Evolutionary conservation across 1,140 invertebrate genomes (phyloP).

Genomic region (Cepaea nemoralis): DNA sequence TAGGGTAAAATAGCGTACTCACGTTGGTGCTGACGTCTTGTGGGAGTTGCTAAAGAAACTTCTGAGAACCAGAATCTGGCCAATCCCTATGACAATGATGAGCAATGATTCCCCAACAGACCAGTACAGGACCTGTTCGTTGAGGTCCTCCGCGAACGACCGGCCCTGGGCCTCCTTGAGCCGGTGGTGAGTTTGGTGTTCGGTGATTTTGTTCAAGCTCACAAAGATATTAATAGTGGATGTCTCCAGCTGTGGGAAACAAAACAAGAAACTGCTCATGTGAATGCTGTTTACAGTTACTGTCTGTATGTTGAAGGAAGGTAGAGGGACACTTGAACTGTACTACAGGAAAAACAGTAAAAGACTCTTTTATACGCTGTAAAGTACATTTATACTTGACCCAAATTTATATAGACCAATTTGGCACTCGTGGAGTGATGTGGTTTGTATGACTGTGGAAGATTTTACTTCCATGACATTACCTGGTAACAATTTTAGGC

Average conservation of each 20-base stretch:
- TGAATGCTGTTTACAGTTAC: too few species aligned
- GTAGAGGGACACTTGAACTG: too few species aligned
- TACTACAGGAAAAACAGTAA: too few species aligned
- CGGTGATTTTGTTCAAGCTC: conserved; percentile 87
- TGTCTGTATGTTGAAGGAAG: too few species aligned
- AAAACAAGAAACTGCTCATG: too few species aligned
- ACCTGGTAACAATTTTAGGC: too few species aligned
- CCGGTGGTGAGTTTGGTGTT: conserved; percentile 97
- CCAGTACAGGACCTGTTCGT: conserved; percentile 93
- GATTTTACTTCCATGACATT: too few species aligned
- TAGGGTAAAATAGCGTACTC: background rate
- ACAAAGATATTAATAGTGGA: conserved; percentile 91
- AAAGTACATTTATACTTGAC: too few species aligned
- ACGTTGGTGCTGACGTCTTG: conserved; percentile 41
- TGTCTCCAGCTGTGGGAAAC: conserved; percentile 84
- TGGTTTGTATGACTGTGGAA: too few species aligned
- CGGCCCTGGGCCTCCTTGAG: conserved; percentile 91
- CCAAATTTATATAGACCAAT: too few species aligned
- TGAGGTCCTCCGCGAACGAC: conserved; percentile 94
- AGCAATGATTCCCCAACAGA: conserved; percentile 89
- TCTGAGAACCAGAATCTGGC: conserved; percentile 87
- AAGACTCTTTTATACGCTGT: too few species aligned
- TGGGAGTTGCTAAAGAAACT: conserved; percentile 56
- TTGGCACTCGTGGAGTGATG: too few species aligned
- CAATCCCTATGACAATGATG: conserved; percentile 86